These are phyloP conservation scores for Danaus plexippus DNA, from an alignment of 1,140 invertebrate genomes.

Conservation along the genomic window DNA sequence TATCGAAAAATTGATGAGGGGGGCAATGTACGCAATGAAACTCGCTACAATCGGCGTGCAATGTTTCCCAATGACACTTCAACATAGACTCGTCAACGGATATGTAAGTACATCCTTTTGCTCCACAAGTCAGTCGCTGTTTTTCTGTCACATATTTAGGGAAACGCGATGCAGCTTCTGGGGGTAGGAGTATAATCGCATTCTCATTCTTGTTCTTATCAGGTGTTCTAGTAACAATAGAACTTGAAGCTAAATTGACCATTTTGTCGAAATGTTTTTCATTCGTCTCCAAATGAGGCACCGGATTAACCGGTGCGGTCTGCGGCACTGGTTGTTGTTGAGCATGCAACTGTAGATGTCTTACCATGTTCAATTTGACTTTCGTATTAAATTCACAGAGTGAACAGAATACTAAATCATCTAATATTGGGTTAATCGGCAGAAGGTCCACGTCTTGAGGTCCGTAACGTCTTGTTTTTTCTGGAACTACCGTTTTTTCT, in stretches of 20 bases:
- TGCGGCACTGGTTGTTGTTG: slow-evolving; percentile 74
- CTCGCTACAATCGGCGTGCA: slow-evolving; percentile 75
- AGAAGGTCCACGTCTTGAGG: slow-evolving; percentile 77
- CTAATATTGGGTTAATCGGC: slow-evolving; percentile 77
- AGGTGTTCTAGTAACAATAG: slow-evolving; percentile 67
- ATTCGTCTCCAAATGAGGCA: slow-evolving; percentile 82
- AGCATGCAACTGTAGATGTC: slow-evolving; percentile 80
- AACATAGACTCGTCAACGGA: slow-evolving; percentile 81
- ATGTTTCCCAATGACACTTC: slow-evolving; percentile 78
- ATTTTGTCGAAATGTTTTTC: slow-evolving; percentile 89
- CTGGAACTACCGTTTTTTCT: slow-evolving; percentile 17
- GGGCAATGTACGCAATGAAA: slow-evolving; percentile 82
- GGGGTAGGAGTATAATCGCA: slow-evolving; percentile 19
- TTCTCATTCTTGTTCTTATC: slow-evolving; percentile 27
- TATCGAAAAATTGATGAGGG: slow-evolving; percentile 47
- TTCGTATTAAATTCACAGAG: slow-evolving; percentile 80
- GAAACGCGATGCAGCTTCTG: slow-evolving; percentile 40
- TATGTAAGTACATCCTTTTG: slow-evolving; percentile 78
- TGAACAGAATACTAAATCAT: slow-evolving; percentile 75
- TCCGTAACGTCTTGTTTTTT: slow-evolving; percentile 35
- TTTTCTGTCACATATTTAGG: slow-evolving; percentile 78
- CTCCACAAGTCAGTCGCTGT: slow-evolving; percentile 79
- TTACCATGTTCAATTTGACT: slow-evolving; percentile 81
- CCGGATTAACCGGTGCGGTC: slow-evolving; percentile 81
- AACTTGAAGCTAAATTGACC: slow-evolving; percentile 84